Evolutionary conservation across 2,797 vertebrate species (phyloP).

Genomic region (Euthynnus affinis): DNA sequence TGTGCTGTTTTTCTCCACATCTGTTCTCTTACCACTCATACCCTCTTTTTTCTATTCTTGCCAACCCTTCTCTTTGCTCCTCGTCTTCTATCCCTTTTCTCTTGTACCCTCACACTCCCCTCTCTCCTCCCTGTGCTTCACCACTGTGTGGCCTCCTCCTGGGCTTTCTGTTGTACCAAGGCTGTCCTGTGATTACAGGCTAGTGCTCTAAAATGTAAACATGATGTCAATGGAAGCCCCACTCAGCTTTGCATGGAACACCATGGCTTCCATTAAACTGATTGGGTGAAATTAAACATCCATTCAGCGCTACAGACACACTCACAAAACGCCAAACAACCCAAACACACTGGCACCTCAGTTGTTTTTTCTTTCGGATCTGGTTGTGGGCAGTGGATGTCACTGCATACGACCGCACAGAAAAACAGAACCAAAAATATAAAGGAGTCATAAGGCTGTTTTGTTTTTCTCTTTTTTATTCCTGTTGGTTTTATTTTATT

Average conservation of each 20-base stretch:
- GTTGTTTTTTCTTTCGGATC: conserved; percentile 8
- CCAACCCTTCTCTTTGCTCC: not conserved
- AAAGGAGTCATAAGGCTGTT: not conserved
- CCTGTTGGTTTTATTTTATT: too few relatives aligned
- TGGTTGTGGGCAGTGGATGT: conserved; percentile 3
- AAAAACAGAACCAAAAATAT: conserved; percentile 6
- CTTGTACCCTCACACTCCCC: not conserved
- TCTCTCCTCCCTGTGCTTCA: conserved; percentile 4
- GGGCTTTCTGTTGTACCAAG: conserved; percentile 63
- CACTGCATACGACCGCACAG: conserved; percentile 7
- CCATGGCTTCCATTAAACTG: conserved; percentile 78
- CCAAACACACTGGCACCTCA: conserved; percentile 34
- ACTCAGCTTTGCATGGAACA: conserved; percentile 40
- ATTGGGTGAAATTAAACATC: conserved; percentile 77
- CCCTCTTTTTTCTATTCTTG: not conserved
- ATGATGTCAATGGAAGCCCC: conserved; percentile 70
- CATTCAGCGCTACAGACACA: conserved; percentile 44
- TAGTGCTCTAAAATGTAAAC: conserved; percentile 76
- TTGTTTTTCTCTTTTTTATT: conserved; percentile 5
- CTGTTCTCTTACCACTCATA: not conserved
- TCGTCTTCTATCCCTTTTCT: not conserved
- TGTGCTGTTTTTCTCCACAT: conserved; percentile 26
- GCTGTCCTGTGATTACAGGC: conserved; percentile 76
- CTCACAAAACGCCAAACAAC: conserved; percentile 25
- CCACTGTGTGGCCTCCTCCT: conserved; percentile 66